Evolutionary conservation across 2,113 vertebrate species (phyloP), one percentile per base, ranked within the genome.

Genomic region (Aythya baeri): DNA sequence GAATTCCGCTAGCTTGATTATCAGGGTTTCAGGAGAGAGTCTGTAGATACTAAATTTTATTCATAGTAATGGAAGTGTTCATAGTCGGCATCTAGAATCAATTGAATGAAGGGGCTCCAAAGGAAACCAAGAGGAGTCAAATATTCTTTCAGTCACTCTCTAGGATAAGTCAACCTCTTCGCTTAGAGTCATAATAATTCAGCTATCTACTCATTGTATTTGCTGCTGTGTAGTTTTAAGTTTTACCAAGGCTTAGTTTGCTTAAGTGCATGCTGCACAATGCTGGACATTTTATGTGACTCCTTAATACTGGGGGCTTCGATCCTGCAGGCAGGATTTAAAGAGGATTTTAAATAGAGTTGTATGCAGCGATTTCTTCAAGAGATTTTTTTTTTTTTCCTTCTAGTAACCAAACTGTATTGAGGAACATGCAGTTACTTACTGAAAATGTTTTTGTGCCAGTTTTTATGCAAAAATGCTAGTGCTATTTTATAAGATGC

Each of bases 151-250:
- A 93, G 61, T 63, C 32, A 29, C 17, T 86, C 16, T 76, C 25
- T 52, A 0, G 43, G 66, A 59, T 2, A 63, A 17, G 32, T 71
- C 71, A 72, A 49, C 43, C 68, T 86, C 21, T 25, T 86, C 43
- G 62, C 34, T 84, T 54, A 57, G 23, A 82, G 80, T 78, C n/a
- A 88, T 49, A 94, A 82, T 84, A 93, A 92, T 81, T 94, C n/a
- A 80, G 3, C 17, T 31, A 44, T 86, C 18, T 71, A 68, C 32
- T 82, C 43, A 43, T 21, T 72, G 49, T 38, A 66, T 89, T n/a
- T 0, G 2, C 62, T 81, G 34, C 55, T 76, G 62, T 83, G 61
- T 36, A 58, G 59, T 77, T 93, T 74, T 36, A 79, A 83, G 63
- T 44, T 96, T 63, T 96, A 62, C 55, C 52, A 81, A 78, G 72